Percentiles rank a stretch among this genome's conserved stretches.
These are phyloP conservation scores for Podargus strigoides DNA, from an alignment of 2,797 vertebrate genomes.

Conservation along the genomic window DNA sequence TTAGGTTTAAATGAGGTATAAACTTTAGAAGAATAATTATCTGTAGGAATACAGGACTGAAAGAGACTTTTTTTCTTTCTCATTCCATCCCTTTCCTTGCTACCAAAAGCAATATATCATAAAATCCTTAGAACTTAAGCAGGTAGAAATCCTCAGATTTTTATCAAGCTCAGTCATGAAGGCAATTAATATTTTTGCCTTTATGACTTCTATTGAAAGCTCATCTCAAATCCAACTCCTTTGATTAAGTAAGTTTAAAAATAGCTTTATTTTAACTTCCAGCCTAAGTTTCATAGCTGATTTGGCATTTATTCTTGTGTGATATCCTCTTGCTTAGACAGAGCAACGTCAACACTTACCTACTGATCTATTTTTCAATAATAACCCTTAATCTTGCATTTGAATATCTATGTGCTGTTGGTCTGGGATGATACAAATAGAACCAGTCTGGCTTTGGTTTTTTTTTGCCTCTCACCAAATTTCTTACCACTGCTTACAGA, in stretches of 20 bases:
- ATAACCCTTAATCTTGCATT: not conserved
- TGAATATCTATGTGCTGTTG: not conserved
- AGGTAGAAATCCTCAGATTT: not conserved
- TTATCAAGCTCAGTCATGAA: not conserved
- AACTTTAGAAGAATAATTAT: not conserved
- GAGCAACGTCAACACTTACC: not conserved
- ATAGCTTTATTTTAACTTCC: not conserved
- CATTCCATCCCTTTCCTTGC: not conserved
- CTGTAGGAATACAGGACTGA: not conserved
- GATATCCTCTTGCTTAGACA: not conserved
- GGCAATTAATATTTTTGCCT: not conserved
- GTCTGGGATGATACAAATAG: not conserved
- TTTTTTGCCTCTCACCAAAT: not conserved
- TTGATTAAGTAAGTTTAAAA: not conserved
- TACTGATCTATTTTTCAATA: not conserved
- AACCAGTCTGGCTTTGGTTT: not conserved
- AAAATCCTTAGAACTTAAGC: not conserved
- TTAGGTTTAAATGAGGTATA: not conserved
- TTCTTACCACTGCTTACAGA: constrained; percentile 66
- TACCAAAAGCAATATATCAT: not conserved
- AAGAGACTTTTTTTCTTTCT: not conserved
- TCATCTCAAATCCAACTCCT: not conserved
- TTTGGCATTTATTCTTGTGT: not conserved
- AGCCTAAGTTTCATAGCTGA: not conserved
- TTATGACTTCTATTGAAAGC: not conserved